phyloP scores from a whole-genome alignment of 2,797 vertebrate genomes.

The Carcharodon carcharias region DNA sequence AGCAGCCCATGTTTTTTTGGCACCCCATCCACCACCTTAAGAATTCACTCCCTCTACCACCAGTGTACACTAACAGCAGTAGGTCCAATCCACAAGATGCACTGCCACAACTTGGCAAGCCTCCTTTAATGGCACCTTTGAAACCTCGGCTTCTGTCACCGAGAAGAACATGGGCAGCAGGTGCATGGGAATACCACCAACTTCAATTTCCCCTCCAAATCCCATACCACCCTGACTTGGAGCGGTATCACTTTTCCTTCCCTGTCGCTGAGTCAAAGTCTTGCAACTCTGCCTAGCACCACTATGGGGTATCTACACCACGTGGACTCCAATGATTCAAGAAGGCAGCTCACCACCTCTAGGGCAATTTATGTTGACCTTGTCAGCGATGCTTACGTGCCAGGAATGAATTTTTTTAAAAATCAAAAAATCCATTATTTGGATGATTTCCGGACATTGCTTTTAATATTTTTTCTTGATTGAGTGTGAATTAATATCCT shows the following conservation, averaged over 20 bases:
- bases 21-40: too few species aligned
- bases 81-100: too few species aligned
- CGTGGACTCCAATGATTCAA: neutral
- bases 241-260: neutral
- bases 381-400: neutral
- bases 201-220: too few species aligned
- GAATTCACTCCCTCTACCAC: too few species aligned
- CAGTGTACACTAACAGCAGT: too few species aligned
- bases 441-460: neutral
- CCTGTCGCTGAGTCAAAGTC: neutral
- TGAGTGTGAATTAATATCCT: neutral
- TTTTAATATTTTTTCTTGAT: neutral
- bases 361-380: neutral
- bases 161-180: too few species aligned
- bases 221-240: neutral
- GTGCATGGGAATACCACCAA: too few species aligned
- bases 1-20: too few species aligned
- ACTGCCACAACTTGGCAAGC: too few species aligned
- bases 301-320: neutral
- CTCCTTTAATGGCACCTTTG: too few species aligned
- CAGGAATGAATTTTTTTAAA: too few species aligned
- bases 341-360: neutral
- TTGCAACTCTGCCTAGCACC: neutral
- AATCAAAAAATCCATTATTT: neutral
- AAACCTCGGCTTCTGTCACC: too few species aligned